phyloP scores from a whole-genome alignment of 2,888 invertebrate genomes.

The Athetis lepigone region DNA sequence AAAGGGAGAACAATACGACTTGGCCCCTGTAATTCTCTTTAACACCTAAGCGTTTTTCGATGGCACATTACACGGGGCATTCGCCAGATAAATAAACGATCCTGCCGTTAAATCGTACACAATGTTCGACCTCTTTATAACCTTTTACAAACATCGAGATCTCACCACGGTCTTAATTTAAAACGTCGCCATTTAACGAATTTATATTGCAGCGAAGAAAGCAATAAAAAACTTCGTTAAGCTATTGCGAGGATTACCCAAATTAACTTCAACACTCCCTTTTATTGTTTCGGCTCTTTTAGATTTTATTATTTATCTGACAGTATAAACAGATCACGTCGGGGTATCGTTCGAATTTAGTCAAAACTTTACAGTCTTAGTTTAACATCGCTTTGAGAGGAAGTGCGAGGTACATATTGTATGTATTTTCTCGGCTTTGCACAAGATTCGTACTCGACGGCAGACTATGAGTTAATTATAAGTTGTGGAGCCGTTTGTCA shows the following conservation, averaged over 20 bases:
- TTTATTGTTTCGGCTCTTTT: conserved; percentile 58
- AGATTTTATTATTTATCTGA: conserved; percentile 40
- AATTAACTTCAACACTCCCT: conserved; percentile 60
- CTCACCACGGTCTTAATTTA: conserved; percentile 54
- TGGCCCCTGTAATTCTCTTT: conserved; percentile 69
- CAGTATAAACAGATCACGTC: conserved; percentile 12
- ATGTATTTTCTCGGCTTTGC: conserved; percentile 47
- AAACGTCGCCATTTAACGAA: conserved; percentile 55
- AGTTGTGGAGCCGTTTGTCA: conserved; percentile 55
- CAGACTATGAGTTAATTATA: conserved; percentile 64
- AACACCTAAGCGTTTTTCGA: conserved; percentile 77
- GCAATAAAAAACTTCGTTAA: conserved; percentile 62
- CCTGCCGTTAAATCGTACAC: conserved; percentile 64
- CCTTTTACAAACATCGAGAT: conserved; percentile 56
- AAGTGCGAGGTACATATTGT: not conserved
- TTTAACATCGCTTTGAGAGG: conserved; percentile 13
- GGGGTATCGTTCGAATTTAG: not conserved
- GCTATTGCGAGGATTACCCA: conserved; percentile 61
- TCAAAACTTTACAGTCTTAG: no score
- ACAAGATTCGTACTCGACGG: conserved; percentile 33
- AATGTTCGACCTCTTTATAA: conserved; percentile 67
- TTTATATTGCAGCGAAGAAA: conserved; percentile 61
- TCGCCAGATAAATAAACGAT: conserved; percentile 71
- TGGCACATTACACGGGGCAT: conserved; percentile 69
- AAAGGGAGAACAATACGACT: conserved; percentile 68